phyloP scores from a whole-genome alignment of 2,888 invertebrate species.

The Ichneumoninae sp. region DNA sequence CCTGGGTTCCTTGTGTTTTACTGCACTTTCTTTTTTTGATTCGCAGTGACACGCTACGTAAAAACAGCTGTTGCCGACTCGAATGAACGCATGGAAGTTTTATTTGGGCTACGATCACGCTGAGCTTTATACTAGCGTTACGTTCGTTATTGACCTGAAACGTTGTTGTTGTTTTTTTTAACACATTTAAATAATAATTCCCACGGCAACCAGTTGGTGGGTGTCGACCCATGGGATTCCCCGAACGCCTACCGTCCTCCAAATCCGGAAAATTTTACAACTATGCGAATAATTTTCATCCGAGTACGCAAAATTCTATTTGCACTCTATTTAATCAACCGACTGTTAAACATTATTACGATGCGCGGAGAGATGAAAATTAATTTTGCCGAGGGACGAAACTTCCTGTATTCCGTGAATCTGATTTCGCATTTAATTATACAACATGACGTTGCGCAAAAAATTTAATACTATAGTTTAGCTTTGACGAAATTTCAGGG shows the following conservation, averaged over 20 bases:
- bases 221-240: constrained; percentile 1
- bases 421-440: constrained; percentile 17
- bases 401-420: background rate
- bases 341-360: constrained; percentile 19
- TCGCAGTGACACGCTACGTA: background rate
- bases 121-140: background rate
- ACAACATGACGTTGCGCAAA: background rate
- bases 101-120: background rate
- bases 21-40: background rate
- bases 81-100: background rate
- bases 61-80: background rate
- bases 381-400: background rate
- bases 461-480: background rate
- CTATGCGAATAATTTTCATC: constrained; percentile 14
- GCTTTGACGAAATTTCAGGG: background rate
- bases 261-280: background rate
- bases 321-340: constrained; percentile 5
- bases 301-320: constrained; percentile 12
- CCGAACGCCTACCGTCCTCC: background rate
- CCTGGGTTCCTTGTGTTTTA: background rate
- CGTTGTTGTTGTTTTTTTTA: background rate
- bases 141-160: background rate
- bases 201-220: background rate
- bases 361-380: constrained; percentile 7
- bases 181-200: background rate